A percentile compares a stretch with the other conserved stretches of the same genome.
Evolutionary conservation across 2,888 invertebrate genomes (phyloP).

Genomic region (Brassicogethes aeneus): DNA sequence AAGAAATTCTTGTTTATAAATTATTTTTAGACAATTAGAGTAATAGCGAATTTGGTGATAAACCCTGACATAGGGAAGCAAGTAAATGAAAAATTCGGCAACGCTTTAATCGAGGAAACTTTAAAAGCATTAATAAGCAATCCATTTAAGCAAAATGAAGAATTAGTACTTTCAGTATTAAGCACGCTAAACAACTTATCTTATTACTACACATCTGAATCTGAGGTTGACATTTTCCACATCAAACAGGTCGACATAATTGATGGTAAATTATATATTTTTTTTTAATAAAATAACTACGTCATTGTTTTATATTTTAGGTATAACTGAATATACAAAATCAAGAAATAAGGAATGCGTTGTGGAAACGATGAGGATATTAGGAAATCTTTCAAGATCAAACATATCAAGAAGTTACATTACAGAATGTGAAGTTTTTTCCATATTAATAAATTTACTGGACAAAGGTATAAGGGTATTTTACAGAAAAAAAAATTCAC

Average conservation of each 20-base stretch:
- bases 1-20: slow-evolving; percentile 2
- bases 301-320: too few species aligned
- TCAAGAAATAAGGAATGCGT: slow-evolving; percentile 45
- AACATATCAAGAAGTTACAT: slow-evolving; percentile 55
- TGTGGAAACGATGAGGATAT: slow-evolving; percentile 67
- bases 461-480: slow-evolving; percentile 46
- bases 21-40: slow-evolving; percentile 56
- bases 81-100: slow-evolving; percentile 43
- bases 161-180: slow-evolving; percentile 66
- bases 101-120: slow-evolving; percentile 37
- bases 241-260: slow-evolving; percentile 43
- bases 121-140: slow-evolving; percentile 41
- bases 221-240: slow-evolving; percentile 40
- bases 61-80: slow-evolving; percentile 65
- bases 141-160: slow-evolving; percentile 52
- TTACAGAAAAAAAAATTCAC: too few species aligned
- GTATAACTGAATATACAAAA: slow-evolving; percentile 39
- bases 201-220: slow-evolving; percentile 53
- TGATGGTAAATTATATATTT: slow-evolving; percentile 43
- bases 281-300: too few species aligned
- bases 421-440: slow-evolving; percentile 56
- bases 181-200: slow-evolving; percentile 81
- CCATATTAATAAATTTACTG: slow-evolving; percentile 49
- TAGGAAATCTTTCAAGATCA: slow-evolving; percentile 74
- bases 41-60: slow-evolving; percentile 79